phyloP scores from a whole-genome alignment of 2,113 vertebrate genomes.

The Rhinogobius similis region DNA sequence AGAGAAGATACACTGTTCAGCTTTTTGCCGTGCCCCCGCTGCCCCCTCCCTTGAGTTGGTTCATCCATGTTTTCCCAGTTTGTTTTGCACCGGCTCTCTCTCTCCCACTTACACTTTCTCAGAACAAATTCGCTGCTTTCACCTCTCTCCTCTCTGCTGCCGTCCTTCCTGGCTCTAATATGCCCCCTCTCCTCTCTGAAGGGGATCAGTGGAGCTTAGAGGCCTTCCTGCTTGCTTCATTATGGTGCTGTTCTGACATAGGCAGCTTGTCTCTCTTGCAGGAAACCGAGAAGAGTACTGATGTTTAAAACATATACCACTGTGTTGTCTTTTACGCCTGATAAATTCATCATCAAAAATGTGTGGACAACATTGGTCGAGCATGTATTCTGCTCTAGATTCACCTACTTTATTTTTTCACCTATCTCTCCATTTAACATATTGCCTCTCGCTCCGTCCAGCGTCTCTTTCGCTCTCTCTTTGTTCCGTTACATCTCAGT shows the following conservation, averaged over 20 bases:
- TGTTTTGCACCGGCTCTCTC: constrained; percentile 37
- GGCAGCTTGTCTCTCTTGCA: constrained; percentile 46
- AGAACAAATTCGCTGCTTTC: constrained; percentile 51
- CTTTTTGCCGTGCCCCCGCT: constrained; percentile 30
- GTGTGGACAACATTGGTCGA: constrained; percentile 44
- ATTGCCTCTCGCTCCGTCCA: constrained; percentile 31
- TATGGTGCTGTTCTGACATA: constrained; percentile 61
- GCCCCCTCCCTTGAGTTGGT: constrained; percentile 23
- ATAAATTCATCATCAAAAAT: constrained; percentile 69
- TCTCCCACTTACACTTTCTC: constrained; percentile 26
- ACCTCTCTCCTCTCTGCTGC: constrained; percentile 43
- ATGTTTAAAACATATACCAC: constrained; percentile 68
- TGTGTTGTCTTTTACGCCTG: constrained; percentile 62
- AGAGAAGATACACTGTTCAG: constrained; percentile 55
- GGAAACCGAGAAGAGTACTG: constrained; percentile 44
- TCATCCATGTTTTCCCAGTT: constrained; percentile 52
- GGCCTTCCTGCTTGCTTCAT: constrained; percentile 68
- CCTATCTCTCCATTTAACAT: constrained; percentile 44
- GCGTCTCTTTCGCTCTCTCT: constrained; percentile 44
- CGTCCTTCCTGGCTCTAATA: constrained; percentile 29
- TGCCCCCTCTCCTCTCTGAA: constrained; percentile 46
- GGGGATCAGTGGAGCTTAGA: constrained; percentile 71
- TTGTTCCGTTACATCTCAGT: constrained; percentile 66
- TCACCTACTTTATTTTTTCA: constrained; percentile 24
- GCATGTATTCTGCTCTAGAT: constrained; percentile 48